Evolutionary conservation across 2,797 vertebrate species (phyloP).

Genomic region (Brachymystax lenok): DNA sequence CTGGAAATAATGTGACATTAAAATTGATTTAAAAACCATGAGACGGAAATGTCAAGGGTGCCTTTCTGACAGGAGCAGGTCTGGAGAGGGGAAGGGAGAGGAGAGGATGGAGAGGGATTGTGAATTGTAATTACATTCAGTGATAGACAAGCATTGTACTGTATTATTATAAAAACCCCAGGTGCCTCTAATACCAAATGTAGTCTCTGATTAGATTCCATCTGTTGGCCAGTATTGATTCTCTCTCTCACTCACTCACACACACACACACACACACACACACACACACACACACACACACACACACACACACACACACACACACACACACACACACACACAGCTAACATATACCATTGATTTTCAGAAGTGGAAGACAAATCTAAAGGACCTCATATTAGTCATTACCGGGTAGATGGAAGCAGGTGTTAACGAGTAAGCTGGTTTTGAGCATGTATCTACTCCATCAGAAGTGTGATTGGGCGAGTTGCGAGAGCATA

Average conservation of each 20-base stretch:
- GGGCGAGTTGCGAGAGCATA: neutral
- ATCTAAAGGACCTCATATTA: neutral
- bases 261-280: neutral
- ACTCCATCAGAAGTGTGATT: neutral
- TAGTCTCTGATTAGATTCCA: neutral
- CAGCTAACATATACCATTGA: neutral
- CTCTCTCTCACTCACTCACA: neutral
- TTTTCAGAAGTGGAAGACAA: neutral
- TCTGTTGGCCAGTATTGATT: neutral
- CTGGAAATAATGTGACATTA: neutral
- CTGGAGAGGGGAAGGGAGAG: neutral
- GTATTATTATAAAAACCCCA: slow-evolving; percentile 1
- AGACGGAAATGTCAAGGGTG: slow-evolving; percentile 5
- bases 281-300: neutral
- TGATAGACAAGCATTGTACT: neutral
- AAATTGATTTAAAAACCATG: neutral
- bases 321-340: neutral
- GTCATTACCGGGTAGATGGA: neutral
- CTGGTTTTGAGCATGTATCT: neutral
- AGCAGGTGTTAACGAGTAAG: neutral
- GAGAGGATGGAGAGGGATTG: neutral
- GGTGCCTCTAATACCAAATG: neutral
- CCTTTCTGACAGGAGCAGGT: neutral
- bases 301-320: neutral
- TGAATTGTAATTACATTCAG: slow-evolving; percentile 2